Base-by-base conservation (phyloP, 2,113 vertebrate species). In the Chloroceryle aenea region DNA sequence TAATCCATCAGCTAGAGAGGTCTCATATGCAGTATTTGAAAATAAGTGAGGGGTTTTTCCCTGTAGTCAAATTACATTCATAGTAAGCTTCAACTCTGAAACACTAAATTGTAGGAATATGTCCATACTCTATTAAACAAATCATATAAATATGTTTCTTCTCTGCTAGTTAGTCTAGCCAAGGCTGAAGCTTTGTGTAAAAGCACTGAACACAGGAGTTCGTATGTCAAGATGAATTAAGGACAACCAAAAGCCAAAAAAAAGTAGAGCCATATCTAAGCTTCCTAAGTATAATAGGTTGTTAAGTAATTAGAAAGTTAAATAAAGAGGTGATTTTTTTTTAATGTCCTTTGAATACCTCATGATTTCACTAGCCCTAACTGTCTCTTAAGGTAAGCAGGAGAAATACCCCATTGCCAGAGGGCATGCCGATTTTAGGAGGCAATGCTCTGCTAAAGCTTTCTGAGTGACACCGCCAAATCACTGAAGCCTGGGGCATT, bases 1-100 rank as follows among this genome's bases (percentile, higher is more conserved):
- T 97, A 95, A 96, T 96, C 96, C 69, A 82, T 94, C 97, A 97
- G 88, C 55, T 58, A 81, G 81, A 85, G 91, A 94, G 71, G 77
- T 82, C 66, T 68, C 62, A 83, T 79, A 85, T 16, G 66, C 64
- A n/a, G 36, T 58, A 88, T 93, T 83, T 85, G 78, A 94, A 95
- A 85, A 88, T 63, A 94, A 96, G 38, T 29, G 32, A 50, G 64
- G 32, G 8, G 0, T 3, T 11, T 92, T 64, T 48, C 72, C 75
- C 48, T 42, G 14, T 59, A 95, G 72, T 84, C 83, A 87, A 96
- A 94, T 88, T 88, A 93, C 0, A 1, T 77, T 88, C 86, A 78
- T 14, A 93, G 47, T 58, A 64, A 90, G 22, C 61, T 83, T 89
- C 88, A 94, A 43, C 38, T 82, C 67, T 72, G 87, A 78, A 95